Evolutionary conservation across 1,140 invertebrate genomes (phyloP), one percentile per base, ranked within the genome.

Genomic region (Scaptomyza montana): DNA sequence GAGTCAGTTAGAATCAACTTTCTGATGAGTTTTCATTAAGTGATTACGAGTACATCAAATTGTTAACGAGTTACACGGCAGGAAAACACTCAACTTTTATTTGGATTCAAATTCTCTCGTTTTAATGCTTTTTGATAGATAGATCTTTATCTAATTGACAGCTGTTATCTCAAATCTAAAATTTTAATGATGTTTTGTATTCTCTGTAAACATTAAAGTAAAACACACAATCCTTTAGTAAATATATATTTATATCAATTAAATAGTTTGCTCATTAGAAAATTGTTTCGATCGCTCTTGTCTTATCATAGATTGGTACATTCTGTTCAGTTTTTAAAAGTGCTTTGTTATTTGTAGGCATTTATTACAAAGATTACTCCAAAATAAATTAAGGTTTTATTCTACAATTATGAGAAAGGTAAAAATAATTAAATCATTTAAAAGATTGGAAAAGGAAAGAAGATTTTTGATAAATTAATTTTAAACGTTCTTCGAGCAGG

Each of bases 231-330:
- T 67, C 69, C 63, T 72, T 67, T 10, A 60, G 62, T 7, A 21
- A 13, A 19, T 59, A 66, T 45, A 55, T 55, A 73, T 63, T 28
- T 30, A 41, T 71, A 85, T 85, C 81, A 73, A 78, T 81, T 50
- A 65, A 72, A 56, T 53, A 47, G 25, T 77, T 66, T 43, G 36
- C 60, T 75, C 66, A 59, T 80, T 80, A 62, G 57, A 60, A 63
- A 64, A 45, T 55, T 46, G 8, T 21, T 19, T 25, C 2, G 21
- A 25, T 8, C 5, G 36, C 30, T 50, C 8, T 19, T 5, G n/a
- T 10, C 47, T 28, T 36, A 61, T 49, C 47, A 46, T 12, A 51
- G 60, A 62, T 62, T n/a, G 21, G 5, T 28, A 16, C 8, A 19
- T 57, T 43, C 33, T 65, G 28, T 41, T 12, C 36, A 39, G 25